Percentiles rank a stretch among this genome's conserved stretches.
phyloP scores from a whole-genome alignment of 2,888 invertebrate genomes.

The Nomada fucata region DNA sequence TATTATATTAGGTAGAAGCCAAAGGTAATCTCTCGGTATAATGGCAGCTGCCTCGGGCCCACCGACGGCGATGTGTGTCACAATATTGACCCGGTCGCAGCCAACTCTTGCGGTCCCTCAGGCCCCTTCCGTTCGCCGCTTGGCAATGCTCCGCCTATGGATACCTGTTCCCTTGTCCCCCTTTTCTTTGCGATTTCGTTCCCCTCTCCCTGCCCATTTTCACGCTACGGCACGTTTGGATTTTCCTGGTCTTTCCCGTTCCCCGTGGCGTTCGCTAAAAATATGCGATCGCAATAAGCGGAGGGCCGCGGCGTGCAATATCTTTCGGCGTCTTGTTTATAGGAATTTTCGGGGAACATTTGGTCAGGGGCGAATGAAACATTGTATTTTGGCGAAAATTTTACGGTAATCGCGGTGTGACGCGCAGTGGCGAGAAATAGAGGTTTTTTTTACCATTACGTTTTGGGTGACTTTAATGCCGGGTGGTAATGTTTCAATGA shows the following conservation, averaged over 20 bases:
- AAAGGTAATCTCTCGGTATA: constrained; percentile 54
- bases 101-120: constrained; percentile 34
- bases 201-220: not conserved
- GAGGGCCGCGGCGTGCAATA: no score
- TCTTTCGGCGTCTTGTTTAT: no score
- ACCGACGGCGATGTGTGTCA: constrained; percentile 61
- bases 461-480: no score
- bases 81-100: constrained; percentile 67
- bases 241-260: not conserved
- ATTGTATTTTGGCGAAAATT: no score
- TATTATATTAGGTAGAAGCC: constrained; percentile 46
- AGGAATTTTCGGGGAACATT: no score
- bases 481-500: no score
- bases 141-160: constrained; percentile 57
- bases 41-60: constrained; percentile 48
- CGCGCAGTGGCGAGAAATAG: no score
- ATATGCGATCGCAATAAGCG: not conserved
- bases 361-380: no score
- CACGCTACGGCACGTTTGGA: not conserved
- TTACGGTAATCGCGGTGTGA: no score
- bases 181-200: not conserved
- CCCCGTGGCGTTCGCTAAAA: not conserved
- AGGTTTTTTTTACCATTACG: no score
- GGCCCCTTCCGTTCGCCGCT: constrained; percentile 40
- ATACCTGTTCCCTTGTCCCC: not conserved